Conservation (phyloP, 1,140 invertebrate species). For the Scaptomyza hsui region DNA sequence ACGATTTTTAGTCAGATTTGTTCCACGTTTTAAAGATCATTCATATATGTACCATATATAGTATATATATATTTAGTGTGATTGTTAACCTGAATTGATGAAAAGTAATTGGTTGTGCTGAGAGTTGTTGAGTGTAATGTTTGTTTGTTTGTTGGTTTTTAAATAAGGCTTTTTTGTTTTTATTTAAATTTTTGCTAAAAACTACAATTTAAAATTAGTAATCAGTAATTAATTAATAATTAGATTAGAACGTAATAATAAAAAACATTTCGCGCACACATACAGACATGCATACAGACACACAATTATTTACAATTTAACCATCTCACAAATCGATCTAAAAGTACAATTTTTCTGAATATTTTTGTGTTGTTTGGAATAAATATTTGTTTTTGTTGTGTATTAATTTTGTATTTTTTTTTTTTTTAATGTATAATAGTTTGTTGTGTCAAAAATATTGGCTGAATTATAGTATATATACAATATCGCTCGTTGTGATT, state of each 20-base stretch:
- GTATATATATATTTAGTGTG: slow-evolving; percentile 6
- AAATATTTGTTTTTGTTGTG: slow-evolving; percentile 58
- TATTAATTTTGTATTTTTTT: slow-evolving; percentile 13
- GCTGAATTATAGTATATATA: slow-evolving; percentile 19
- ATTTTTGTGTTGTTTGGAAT: slow-evolving; percentile 50
- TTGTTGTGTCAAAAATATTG: slow-evolving; percentile 23
- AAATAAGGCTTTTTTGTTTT: slow-evolving; percentile 79
- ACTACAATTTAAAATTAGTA: slow-evolving; percentile 82
- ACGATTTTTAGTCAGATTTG: slow-evolving; percentile 12
- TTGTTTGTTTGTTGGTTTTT: slow-evolving; percentile 64
- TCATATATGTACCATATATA: not conserved
- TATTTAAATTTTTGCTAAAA: slow-evolving; percentile 82
- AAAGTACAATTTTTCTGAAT: slow-evolving; percentile 57
- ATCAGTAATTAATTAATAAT: slow-evolving; percentile 77
- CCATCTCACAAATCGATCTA: slow-evolving; percentile 42
- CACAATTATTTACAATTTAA: slow-evolving; percentile 53
- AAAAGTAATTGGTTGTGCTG: slow-evolving; percentile 45
- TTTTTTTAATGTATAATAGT: slow-evolving; percentile 34
- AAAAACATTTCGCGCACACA: slow-evolving; percentile 74
- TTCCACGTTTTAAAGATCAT: not conserved
- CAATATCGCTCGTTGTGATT: slow-evolving; percentile 23
- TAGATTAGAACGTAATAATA: slow-evolving; percentile 79
- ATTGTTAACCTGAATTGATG: slow-evolving; percentile 33
- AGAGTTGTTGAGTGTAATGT: slow-evolving; percentile 25
- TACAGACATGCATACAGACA: slow-evolving; percentile 66